Evolutionary conservation across 2,113 vertebrate genomes (phyloP), one percentile per base, ranked within the genome.

Genomic region (Dendrocopos noguchii): DNA sequence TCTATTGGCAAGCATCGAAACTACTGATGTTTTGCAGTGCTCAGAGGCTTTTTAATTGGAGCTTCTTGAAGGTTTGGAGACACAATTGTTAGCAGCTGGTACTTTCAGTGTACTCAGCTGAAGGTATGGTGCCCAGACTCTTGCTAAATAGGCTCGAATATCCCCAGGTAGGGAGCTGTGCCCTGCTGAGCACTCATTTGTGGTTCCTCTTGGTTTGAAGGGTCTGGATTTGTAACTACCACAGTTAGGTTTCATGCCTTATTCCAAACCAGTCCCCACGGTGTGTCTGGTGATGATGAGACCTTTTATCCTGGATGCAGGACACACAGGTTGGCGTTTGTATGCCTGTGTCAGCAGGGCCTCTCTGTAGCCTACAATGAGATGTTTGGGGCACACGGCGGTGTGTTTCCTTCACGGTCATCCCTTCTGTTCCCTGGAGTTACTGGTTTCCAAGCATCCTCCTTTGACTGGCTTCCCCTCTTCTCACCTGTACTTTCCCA

Each of bases 341-440:
- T 10, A 2, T 57, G 12, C 75, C 56, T 24, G 46, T 47, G 46
- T 18, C 46, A 47, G 46, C 19, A 79, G 68, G 94, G 34, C 78
- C 84, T 94, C 85, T 91, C 88, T 92, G 7, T 81, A 64, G 72
- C 65, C 36, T 73, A 9, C 44, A 70, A 63, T 70, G 52, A 91
- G 44, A 63, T 63, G 44, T 86, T 70, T 67, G 50, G 52, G 64
- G 61, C 55, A 78, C 21, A 16, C 13, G 42, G 59, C 6, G 83
- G n/a, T 36, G n/a, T 84, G 33, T 83, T 90, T 80, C 53, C 56
- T 72, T 80, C 21, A 4, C 39, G n/a, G 68, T 83, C 59, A 19
- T 21, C 57, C 27, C 46, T 2, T 4, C 24, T 50, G 46, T 61
- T 80, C 68, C 84, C 60, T 75, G 16, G 15, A 10, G 33, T 9